Percentiles rank a stretch among this genome's conserved stretches.
phyloP scores from a whole-genome alignment of 1,140 invertebrate species.

The Temnothorax nylanderi region DNA sequence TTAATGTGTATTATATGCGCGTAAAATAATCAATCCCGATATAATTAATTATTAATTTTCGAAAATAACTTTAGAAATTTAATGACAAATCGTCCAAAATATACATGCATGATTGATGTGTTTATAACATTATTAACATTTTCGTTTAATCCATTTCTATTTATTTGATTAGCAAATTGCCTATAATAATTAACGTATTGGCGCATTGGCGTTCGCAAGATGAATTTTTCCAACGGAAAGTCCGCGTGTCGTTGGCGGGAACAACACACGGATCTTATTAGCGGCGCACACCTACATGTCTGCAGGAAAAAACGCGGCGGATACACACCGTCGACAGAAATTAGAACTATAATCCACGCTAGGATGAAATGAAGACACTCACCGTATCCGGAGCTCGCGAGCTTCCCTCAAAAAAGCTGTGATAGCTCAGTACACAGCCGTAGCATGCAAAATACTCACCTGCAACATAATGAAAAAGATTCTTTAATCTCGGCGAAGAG shows the following conservation, averaged over 20 bases:
- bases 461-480: conserved; percentile 40
- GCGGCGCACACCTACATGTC: neutral
- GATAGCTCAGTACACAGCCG: neutral
- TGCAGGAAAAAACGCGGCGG: neutral
- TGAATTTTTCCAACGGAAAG: neutral
- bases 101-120: neutral
- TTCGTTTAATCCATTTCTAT: neutral
- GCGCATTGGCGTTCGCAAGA: too few species aligned
- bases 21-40: neutral
- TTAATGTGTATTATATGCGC: neutral
- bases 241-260: neutral
- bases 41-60: conserved; percentile 17
- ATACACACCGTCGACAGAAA: conserved; percentile 37
- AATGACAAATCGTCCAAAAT: neutral
- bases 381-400: neutral
- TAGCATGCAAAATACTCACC: conserved; percentile 33
- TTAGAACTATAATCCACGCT: conserved; percentile 41
- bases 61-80: neutral
- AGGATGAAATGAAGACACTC: conserved; percentile 33
- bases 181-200: neutral
- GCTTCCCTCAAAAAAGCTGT: conserved; percentile 2
- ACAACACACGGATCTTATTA: conserved; percentile 36
- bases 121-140: neutral
- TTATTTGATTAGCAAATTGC: neutral
- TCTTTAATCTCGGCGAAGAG: neutral